Base-by-base conservation (phyloP, 2,888 invertebrate species). In the Oligia strigilis region DNA sequence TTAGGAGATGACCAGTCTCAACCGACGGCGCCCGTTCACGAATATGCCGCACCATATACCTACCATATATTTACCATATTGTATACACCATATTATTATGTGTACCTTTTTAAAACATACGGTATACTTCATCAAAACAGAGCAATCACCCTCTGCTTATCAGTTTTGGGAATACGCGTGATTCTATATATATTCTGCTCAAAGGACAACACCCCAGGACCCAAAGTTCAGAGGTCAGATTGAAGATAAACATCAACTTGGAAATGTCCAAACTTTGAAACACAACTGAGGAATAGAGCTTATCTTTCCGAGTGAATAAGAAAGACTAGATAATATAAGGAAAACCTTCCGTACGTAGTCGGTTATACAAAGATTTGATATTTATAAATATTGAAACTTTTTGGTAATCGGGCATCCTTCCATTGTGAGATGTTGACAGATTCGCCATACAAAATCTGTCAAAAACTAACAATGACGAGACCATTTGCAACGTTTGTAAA, bases 161-260 rank as follows among this genome's bases (percentile, higher is more conserved):
- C 36, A 19, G 4, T 49, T 19, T 46, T 9, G 13, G 14, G 6
- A 62, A 40, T 62, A 60, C 9, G 13, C 17, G 17, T n/a, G 13
- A 60, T 76, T 43, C 43, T 55, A 36, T 65, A 23, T 29, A 70
- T 23, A 70, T 78, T 17, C 11, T 49, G 40, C 40, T 40, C 6
- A 29, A 29, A 29, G 23, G n/a, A n/a, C n/a, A 36, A 55, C 65
- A 77, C 1, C 55, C 43, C 55, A n/a, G 40, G 23, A 72, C 62
- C 80, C 62, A 58, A 74, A 75, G 84, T 64, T 80, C 72, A 75
- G 43, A 69, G 55, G 80, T 66, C 73, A 80, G 74, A 83, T 75
- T 72, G 67, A 75, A 83, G 82, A 83, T 82, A 84, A 74, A 84
- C 36, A 80, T 84, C 71, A 65, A 73, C 84, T 74, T 65, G 66